Evolutionary conservation across 2,888 invertebrate genomes (phyloP), one percentile per base, ranked within the genome.

Genomic region (Chrysolina oricalcia): DNA sequence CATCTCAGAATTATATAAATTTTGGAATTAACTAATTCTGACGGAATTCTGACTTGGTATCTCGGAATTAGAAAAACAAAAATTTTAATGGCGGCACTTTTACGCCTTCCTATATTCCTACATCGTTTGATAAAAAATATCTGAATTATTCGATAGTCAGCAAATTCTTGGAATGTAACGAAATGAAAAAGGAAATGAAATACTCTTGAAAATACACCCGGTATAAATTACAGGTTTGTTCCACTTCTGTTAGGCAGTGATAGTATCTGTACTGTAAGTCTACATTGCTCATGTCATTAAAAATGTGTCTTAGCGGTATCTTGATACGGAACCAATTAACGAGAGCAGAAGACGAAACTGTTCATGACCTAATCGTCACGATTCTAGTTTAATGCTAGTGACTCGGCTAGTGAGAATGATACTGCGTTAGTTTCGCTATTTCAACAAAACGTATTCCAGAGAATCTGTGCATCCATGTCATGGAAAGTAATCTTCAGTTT

Each of bases 311-410:
- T 75, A 73, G 70, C 77, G 77, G 77, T 77, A 75, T 59, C 70
- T 65, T 64, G 50, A 75, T 70, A 77, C 75, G 77, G 77, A 77
- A 77, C 66, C 43, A 73, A 74, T 74, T 74, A 70, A 70, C 53
- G 17, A 53, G 23, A 66, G 66, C 70, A 70, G 46, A 43, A 70
- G 70, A 74, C 65, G 67, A 50, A 63, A 71, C 70, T 50, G 67
- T 50, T 35, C 59, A 66, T 53, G 64, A 56, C 46, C 72, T 19
- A 19, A 41, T 69, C 69, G 68, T 63, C 50, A 69, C 69, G 68
- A 68, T 46, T 69, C 21, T 23, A 48, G 13, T 66, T 27, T 21
- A 11, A 21, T 41, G 40, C 43, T 17, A 21, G 13, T 41, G 17
- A 48, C 8, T 35, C 4, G 35, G 35, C 4, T 46, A 17, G n/a